Conservation (phyloP, 2,888 invertebrate species). For the Pantelozetes paolii region DNA sequence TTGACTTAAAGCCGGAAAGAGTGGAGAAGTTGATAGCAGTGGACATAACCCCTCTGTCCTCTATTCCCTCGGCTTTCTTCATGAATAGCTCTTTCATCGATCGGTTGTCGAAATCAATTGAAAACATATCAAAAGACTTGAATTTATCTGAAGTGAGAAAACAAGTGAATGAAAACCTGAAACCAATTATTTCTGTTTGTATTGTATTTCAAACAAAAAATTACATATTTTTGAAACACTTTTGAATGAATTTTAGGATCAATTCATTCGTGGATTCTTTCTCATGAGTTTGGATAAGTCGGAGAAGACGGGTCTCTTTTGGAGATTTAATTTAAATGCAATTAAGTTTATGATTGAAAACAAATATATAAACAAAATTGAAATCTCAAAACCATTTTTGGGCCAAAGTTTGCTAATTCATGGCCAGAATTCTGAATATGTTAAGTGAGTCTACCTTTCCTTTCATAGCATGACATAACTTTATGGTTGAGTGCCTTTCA, state of each 20-base stretch:
- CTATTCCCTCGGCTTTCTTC: conserved; percentile 46
- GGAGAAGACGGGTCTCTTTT: conserved; percentile 62
- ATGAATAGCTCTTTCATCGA: conserved; percentile 25
- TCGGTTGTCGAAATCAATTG: conserved; percentile 59
- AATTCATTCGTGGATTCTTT: conserved; percentile 36
- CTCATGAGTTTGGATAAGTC: conserved; percentile 60
- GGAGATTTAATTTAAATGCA: conserved; percentile 74
- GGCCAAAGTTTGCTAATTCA: conserved; percentile 78
- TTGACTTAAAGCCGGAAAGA: conserved; percentile 49
- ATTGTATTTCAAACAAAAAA: background rate
- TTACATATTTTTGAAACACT: background rate
- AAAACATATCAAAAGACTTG: conserved; percentile 62
- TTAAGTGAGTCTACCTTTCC: conserved; percentile 58
- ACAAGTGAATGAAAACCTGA: conserved; percentile 63
- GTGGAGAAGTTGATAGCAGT: conserved; percentile 66
- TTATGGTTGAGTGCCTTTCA: background rate
- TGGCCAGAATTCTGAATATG: conserved; percentile 60
- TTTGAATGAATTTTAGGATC: conserved; percentile 17
- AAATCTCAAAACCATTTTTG: conserved; percentile 55
- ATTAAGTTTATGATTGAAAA: conserved; percentile 64
- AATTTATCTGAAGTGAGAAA: conserved; percentile 67
- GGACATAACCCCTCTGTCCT: conserved; percentile 64
- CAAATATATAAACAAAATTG: conserved; percentile 63
- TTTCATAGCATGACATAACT: background rate
- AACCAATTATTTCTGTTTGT: conserved; percentile 43